Base-by-base conservation (phyloP, 2,113 vertebrate genomes). In the Numida meleagris region DNA sequence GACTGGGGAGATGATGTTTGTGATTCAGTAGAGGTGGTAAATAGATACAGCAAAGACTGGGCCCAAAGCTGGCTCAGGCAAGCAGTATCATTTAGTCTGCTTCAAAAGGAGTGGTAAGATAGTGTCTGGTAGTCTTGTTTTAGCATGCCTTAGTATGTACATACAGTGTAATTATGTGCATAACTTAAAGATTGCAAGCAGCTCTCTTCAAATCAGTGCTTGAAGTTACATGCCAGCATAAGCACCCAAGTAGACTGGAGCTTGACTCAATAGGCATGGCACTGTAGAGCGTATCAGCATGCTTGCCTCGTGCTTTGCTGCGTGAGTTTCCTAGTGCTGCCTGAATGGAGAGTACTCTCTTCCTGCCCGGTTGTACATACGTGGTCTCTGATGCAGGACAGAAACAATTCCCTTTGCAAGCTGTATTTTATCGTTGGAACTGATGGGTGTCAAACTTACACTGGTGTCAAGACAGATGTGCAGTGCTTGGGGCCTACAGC, bases 391-490 rank as follows among this genome's bases (percentile, higher is more conserved):
- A 86, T 59, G 82, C 84, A 61, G 73, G 86, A 46, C 75, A 24
- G 34, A 82, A 96, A 86, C 2, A 9, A 73, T 85, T 97, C 53
- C 79, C 36, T 63, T 29, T 43, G 81, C 59, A 72, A 82, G 88
- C 94, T 93, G 90, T 96, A 95, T 97, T 97, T 98, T 94, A 96
- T 97, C 73, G 89, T 10, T 6, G 53, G 82, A 95, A 91, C 87
- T 95, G 95, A 97, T 27, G 72, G 76, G 59, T 97, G 96, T 97
- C 96, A 96, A 89, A 96, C 89, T 86, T 66, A 82, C 7, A 33
- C 51, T 71, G 73, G 57, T 86, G 82, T 95, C 71, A 90, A 98
- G 97, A 97, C 97, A 87, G 90, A 97, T 97, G 93, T 88, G 74
- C 46, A 65, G 67, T 91, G 86, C 81, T 89, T 34, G 50, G 76